A percentile compares a stretch with the other conserved stretches of the same genome.
These are phyloP conservation scores for Matsumurasca onukii DNA, from an alignment of 1,140 invertebrate species.

Conservation along the genomic window DNA sequence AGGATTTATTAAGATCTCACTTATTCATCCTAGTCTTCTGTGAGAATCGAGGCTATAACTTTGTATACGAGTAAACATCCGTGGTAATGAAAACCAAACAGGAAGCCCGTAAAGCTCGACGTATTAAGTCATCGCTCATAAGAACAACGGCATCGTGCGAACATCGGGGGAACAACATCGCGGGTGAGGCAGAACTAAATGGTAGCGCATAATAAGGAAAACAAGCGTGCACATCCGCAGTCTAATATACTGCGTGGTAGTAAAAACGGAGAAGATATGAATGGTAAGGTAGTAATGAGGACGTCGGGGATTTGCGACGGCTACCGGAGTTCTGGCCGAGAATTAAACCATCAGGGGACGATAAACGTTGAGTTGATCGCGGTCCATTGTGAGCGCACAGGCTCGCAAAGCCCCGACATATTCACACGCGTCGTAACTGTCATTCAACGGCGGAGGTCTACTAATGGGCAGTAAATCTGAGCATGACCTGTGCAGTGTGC, in stretches of 20 bases:
- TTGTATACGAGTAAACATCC: too few species aligned
- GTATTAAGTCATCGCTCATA: too few species aligned
- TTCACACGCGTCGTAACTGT: conserved; percentile 14
- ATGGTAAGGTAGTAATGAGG: conserved; percentile 7
- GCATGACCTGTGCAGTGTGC: conserved; percentile 15
- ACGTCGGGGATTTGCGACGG: neutral
- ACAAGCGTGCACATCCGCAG: neutral
- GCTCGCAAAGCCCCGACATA: conserved; percentile 10
- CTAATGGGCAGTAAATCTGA: conserved; percentile 19
- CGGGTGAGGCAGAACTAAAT: too few species aligned
- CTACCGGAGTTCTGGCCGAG: neutral
- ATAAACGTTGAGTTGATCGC: conserved; percentile 16
- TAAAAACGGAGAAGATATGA: conserved; percentile 19
- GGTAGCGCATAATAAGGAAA: neutral
- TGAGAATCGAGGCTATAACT: too few species aligned
- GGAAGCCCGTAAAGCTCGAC: too few species aligned
- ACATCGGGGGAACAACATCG: too few species aligned
- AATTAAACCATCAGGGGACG: conserved; percentile 21
- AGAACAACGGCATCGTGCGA: too few species aligned
- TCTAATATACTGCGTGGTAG: neutral
- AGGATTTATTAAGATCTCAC: too few species aligned
- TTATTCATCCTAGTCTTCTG: too few species aligned
- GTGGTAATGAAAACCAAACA: too few species aligned
- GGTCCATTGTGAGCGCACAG: conserved; percentile 8
- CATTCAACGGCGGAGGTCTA: conserved; percentile 5